phyloP scores from a whole-genome alignment of 2,113 vertebrate species.

The Trogon surrucura region DNA sequence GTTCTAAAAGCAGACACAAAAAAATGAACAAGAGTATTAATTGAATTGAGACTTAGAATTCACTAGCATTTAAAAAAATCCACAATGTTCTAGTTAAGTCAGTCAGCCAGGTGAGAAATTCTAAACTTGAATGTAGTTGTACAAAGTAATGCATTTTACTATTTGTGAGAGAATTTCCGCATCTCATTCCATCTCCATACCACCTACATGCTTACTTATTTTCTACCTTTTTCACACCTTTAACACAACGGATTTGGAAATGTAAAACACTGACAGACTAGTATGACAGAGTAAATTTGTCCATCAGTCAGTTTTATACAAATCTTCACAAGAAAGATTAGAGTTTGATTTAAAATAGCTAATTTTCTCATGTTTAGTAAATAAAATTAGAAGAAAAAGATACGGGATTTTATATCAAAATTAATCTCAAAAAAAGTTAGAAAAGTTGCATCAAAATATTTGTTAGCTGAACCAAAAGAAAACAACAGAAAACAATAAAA shows the following conservation, averaged over 20 bases:
- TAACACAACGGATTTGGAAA: conserved; percentile 16
- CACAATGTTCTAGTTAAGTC: neutral
- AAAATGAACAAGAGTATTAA: conserved; percentile 51
- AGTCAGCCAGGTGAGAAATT: conserved; percentile 1
- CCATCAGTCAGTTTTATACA: neutral
- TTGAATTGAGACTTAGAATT: conserved; percentile 50
- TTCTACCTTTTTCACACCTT: conserved; percentile 28
- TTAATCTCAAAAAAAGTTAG: neutral
- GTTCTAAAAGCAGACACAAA: conserved; percentile 62
- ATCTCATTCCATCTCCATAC: neutral
- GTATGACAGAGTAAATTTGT: conserved; percentile 32
- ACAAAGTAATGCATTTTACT: conserved; percentile 24
- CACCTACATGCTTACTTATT: neutral
- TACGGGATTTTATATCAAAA: neutral
- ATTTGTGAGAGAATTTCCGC: conserved; percentile 15
- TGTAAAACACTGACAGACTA: conserved; percentile 37
- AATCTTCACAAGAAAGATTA: conserved; percentile 5
- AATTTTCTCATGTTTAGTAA: neutral
- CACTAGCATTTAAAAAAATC: conserved; percentile 6
- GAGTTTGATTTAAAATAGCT: conserved; percentile 3
- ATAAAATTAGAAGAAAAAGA: neutral
- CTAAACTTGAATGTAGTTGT: conserved; percentile 31
- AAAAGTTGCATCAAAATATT: conserved; percentile 18
- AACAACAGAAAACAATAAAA: neutral
- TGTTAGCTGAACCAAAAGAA: conserved; percentile 17